Base-by-base conservation (phyloP, 2,797 vertebrate species). In the Clarias fuscus region DNA sequence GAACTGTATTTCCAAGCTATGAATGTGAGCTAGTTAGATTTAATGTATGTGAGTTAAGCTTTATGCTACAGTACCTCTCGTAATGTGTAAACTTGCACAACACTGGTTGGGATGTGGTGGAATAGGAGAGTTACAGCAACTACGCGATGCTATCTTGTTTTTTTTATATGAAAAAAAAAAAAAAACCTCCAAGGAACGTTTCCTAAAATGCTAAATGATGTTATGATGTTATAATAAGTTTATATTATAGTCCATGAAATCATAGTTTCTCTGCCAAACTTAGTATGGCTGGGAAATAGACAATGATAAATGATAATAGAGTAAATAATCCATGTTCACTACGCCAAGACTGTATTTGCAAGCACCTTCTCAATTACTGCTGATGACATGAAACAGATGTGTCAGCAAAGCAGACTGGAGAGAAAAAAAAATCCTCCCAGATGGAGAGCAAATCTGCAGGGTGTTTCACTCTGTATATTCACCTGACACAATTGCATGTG, bases 61-160 rank as follows among this genome's bases (percentile, higher is more conserved):
- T 11, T 48, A 48, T 10, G 10, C 8, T 48, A 33, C 1, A 33
- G 33, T 33, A 48, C 43, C 43, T 48, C 8, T 48, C 10, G 43
- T 48, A 48, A 48, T 48, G 43, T 48, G 43, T 11, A 7, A 43
- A 11, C 43, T 10, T 48, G 43, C 43, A 48, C 43, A 48, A 11
- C 43, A 48, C 43, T 48, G 43, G 43, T 64, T 64, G 62, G 62
- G 62, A 64, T 64, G 62, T 64, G 62, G 62, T n/a, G 62, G 62
- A 64, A 64, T 22, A 10, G 62, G 62, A 65, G 62, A 65, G 88
- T 86, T 86, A 83, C 59, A 62, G 13, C 33, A 65, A 67, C n/a
- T 64, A 20, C n/a, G 40, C 8, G 2, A 65, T 65, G 62, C 62
- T 65, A 13, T 65, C 62, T 24, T 65, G 62, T 65, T 22, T 37